phyloP scores from a whole-genome alignment of 2,888 invertebrate genomes.

The Busseola fusca region DNA sequence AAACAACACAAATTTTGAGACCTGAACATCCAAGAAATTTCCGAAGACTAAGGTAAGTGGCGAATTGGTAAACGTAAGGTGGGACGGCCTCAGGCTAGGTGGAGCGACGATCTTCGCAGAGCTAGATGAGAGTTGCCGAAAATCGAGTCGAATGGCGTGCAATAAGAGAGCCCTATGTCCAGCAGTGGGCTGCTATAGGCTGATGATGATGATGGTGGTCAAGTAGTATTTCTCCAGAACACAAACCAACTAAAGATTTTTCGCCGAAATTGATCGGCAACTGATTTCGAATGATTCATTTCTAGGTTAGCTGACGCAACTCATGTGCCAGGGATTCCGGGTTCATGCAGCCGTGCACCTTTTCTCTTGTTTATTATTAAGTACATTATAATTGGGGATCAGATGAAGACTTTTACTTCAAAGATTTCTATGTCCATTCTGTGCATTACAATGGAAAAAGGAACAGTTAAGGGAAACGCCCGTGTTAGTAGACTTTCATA shows the following conservation, averaged over 20 bases:
- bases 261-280: slow-evolving; percentile 24
- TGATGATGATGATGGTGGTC: too few relatives aligned
- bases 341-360: slow-evolving; percentile 54
- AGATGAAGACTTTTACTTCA: background rate
- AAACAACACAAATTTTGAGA: background rate
- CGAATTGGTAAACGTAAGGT: too few relatives aligned
- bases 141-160: too few relatives aligned
- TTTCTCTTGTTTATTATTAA: slow-evolving; percentile 49
- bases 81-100: too few relatives aligned
- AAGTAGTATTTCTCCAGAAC: background rate
- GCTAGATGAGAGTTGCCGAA: too few relatives aligned
- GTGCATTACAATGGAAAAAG: background rate
- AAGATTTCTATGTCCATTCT: background rate
- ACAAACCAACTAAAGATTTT: slow-evolving; percentile 23
- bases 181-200: too few relatives aligned
- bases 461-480: background rate
- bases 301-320: slow-evolving; percentile 28
- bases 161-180: too few relatives aligned
- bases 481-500: too few relatives aligned
- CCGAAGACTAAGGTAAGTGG: background rate
- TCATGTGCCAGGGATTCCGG: slow-evolving; percentile 57
- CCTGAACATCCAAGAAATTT: background rate
- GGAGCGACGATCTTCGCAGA: too few relatives aligned
- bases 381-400: slow-evolving; percentile 19
- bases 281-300: slow-evolving; percentile 32